These are phyloP conservation scores for Pyrochroa serraticornis DNA, from an alignment of 2,888 invertebrate species.

Conservation along the genomic window DNA sequence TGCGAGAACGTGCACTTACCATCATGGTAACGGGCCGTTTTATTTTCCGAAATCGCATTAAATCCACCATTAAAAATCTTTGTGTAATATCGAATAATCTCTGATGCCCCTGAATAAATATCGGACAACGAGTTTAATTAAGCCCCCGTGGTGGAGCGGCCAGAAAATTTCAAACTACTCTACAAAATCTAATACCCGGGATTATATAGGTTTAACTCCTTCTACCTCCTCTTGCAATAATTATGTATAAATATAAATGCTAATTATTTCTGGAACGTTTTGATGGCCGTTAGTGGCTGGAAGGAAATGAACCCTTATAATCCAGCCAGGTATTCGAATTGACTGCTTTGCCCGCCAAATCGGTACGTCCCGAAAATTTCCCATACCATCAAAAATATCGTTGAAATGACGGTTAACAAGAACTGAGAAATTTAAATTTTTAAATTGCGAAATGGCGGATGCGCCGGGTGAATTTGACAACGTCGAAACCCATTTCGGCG, in stretches of 20 bases:
- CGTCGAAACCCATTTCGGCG: too few species aligned
- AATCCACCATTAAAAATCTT: too few species aligned
- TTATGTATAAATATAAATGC: slow-evolving; percentile 3
- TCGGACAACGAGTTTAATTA: neutral
- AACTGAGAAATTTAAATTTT: too few species aligned
- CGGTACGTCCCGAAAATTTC: too few species aligned
- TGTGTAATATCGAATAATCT: too few species aligned
- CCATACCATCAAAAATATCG: too few species aligned
- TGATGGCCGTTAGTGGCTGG: slow-evolving; percentile 3
- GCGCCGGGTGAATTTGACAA: too few species aligned
- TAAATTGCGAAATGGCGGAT: too few species aligned
- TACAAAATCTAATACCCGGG: neutral
- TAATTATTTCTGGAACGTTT: slow-evolving; percentile 8
- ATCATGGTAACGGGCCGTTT: too few species aligned
- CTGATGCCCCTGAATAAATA: too few species aligned
- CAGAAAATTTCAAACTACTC: neutral
- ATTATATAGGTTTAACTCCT: neutral
- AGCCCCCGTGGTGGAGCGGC: neutral
- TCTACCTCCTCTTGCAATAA: neutral
- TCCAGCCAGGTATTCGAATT: slow-evolving; percentile 5
- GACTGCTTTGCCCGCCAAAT: neutral
- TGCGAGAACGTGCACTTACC: neutral
- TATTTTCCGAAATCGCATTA: too few species aligned
- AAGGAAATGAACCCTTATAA: neutral
- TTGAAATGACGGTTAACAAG: too few species aligned